phyloP scores from a whole-genome alignment of 1,140 invertebrate genomes.

The Drosophila watanabei region DNA sequence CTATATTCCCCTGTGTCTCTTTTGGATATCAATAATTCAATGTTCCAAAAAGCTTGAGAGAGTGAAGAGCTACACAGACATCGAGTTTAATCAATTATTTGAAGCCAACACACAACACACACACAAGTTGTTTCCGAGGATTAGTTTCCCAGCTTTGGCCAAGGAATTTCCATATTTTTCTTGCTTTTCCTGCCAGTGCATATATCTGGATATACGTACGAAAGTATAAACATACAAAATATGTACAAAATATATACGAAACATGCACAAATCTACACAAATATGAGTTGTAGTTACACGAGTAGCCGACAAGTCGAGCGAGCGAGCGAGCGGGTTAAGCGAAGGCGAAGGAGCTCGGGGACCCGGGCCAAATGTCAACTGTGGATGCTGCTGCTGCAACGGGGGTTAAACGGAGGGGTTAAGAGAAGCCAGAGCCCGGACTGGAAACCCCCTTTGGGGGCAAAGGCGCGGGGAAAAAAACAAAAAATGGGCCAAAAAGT shows the following conservation, averaged over 20 bases:
- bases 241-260: conserved; percentile 9
- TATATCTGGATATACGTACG: not conserved
- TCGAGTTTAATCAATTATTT: conserved; percentile 13
- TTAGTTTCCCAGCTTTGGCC: conserved; percentile 4
- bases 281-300: conserved; percentile 51
- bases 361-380: conserved; percentile 49
- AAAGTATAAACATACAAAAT: conserved; percentile 1
- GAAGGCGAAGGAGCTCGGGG: conserved; percentile 4
- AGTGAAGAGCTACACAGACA: not conserved
- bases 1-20: conserved; percentile 1
- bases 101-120: not conserved
- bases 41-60: not conserved
- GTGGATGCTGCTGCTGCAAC: conserved; percentile 13
- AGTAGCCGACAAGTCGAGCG: conserved; percentile 35
- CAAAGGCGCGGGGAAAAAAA: conserved; percentile 50
- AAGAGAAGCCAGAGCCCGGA: not conserved
- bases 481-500: conserved; percentile 77
- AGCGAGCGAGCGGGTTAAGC: conserved; percentile 2
- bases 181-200: conserved; percentile 15
- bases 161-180: conserved; percentile 10
- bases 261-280: conserved; percentile 23
- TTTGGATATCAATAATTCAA: conserved; percentile 11
- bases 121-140: conserved; percentile 10
- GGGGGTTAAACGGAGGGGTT: conserved; percentile 21
- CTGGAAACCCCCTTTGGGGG: conserved; percentile 24